Percentiles rank a stretch among this genome's conserved stretches.
Evolutionary conservation across 2,113 vertebrate species (phyloP).

Genomic region (Panthera uncia): DNA sequence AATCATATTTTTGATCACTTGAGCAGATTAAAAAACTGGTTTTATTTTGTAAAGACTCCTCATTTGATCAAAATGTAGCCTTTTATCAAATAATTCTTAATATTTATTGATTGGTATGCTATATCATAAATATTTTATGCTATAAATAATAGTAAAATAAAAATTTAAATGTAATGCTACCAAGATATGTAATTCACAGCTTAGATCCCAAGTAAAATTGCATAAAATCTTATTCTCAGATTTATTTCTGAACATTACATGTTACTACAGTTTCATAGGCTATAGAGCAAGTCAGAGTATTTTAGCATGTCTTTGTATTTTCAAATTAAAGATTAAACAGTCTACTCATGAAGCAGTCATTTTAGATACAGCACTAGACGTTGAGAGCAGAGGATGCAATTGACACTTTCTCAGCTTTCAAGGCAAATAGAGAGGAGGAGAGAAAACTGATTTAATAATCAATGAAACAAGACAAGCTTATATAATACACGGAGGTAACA

Average conservation of each 20-base stretch:
- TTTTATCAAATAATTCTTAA: neutral
- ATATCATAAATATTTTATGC: neutral
- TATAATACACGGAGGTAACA: neutral
- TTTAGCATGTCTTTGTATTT: slow-evolving; percentile 1
- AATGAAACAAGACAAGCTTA: neutral
- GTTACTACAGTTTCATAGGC: neutral
- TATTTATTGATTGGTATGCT: neutral
- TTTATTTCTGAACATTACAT: neutral
- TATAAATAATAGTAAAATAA: neutral
- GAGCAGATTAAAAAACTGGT: neutral
- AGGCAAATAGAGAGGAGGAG: neutral
- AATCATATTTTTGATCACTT: neutral
- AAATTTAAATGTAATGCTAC: neutral
- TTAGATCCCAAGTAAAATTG: neutral
- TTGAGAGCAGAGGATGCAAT: neutral
- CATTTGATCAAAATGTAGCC: neutral
- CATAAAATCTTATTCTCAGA: neutral
- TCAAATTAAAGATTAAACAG: neutral
- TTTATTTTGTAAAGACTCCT: neutral
- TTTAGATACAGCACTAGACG: neutral
- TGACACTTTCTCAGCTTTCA: neutral
- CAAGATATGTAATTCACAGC: neutral
- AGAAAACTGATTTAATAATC: neutral
- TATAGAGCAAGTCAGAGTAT: neutral
- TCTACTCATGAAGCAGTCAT: neutral